Evolutionary conservation across 2,797 vertebrate genomes (phyloP).

Genomic region (Leucoraja ocellata): DNA sequence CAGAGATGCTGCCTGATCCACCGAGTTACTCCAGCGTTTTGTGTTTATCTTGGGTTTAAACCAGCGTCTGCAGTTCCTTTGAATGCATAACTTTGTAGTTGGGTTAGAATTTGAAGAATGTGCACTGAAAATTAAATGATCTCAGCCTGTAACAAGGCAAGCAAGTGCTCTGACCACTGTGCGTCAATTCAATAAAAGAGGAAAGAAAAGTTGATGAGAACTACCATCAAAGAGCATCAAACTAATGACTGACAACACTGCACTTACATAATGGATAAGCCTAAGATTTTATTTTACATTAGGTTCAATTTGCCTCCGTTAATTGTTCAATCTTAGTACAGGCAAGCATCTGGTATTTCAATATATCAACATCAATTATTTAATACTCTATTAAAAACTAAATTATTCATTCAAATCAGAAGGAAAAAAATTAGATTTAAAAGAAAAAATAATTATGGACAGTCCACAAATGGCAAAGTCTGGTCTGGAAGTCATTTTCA

Average conservation of each 20-base stretch:
- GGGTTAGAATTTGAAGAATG: background rate
- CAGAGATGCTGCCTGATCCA: no score
- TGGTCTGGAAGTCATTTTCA: background rate
- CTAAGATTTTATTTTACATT: background rate
- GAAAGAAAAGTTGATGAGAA: background rate
- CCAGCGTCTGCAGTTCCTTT: no score
- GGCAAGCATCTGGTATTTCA: background rate
- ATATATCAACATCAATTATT: conserved; percentile 14
- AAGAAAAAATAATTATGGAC: no score
- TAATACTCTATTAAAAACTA: background rate
- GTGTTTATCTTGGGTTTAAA: no score
- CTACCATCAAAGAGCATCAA: background rate
- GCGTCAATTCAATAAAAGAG: background rate
- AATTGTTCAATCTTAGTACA: background rate
- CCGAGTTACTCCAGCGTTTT: no score
- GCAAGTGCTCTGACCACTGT: background rate
- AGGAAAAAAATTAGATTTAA: background rate
- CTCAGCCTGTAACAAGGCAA: background rate
- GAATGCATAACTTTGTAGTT: background rate
- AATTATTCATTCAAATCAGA: background rate
- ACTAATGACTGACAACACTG: background rate
- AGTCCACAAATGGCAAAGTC: background rate
- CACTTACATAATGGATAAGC: background rate
- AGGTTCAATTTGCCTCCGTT: background rate
- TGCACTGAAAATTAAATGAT: background rate